Evolutionary conservation across 1,140 invertebrate species (phyloP).

Genomic region (Papilio glaucus): DNA sequence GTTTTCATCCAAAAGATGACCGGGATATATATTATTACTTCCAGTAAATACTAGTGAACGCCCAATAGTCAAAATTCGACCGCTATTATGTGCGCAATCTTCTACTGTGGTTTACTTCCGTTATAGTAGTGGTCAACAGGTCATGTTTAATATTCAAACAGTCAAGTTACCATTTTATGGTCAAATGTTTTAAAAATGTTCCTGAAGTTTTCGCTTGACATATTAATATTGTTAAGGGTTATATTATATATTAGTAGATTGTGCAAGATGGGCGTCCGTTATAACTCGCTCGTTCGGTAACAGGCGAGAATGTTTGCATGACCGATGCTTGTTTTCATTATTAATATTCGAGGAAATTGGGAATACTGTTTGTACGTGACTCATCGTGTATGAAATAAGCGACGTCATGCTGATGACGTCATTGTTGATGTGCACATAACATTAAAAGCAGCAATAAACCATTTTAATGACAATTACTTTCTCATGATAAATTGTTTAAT

Average conservation of each 20-base stretch:
- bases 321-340: constrained; percentile 1
- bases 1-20: too few relatives aligned
- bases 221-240: neutral
- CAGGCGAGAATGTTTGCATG: neutral
- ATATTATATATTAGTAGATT: neutral
- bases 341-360: neutral
- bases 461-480: neutral
- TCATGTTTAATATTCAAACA: too few relatives aligned
- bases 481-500: neutral
- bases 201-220: too few relatives aligned
- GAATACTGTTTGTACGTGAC: neutral
- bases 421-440: neutral
- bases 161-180: neutral
- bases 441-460: neutral
- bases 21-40: too few relatives aligned
- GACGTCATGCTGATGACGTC: constrained; percentile 1
- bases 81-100: too few relatives aligned
- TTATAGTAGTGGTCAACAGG: too few relatives aligned
- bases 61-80: too few relatives aligned
- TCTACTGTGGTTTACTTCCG: too few relatives aligned
- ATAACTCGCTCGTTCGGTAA: neutral
- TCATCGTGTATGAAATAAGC: neutral
- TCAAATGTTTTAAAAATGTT: neutral
- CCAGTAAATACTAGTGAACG: too few relatives aligned
- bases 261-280: neutral